phyloP scores from a whole-genome alignment of 2,797 vertebrate genomes.

The Tachyglossus aculeatus region DNA sequence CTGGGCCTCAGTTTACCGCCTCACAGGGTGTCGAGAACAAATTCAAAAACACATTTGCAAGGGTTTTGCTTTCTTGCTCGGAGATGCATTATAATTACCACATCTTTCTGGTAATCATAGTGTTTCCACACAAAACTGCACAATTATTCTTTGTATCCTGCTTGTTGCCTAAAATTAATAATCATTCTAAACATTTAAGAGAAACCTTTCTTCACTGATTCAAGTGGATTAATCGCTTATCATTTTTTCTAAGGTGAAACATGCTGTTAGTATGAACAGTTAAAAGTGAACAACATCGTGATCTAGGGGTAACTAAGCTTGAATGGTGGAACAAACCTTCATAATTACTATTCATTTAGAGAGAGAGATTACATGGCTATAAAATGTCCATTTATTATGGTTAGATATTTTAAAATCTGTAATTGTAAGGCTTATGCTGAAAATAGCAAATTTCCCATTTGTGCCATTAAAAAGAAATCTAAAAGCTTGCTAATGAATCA shows the following conservation, averaged over 20 bases:
- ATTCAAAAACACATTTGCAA: no score
- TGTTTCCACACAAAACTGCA: no score
- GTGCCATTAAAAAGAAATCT: no score
- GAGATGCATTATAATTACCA: no score
- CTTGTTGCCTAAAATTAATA: background rate
- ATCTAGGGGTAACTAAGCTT: background rate
- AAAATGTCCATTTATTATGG: background rate
- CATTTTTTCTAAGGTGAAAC: background rate
- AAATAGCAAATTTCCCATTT: background rate
- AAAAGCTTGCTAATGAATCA: slow-evolving; percentile 9
- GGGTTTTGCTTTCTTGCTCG: no score
- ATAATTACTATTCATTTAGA: background rate
- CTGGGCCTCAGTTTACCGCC: no score
- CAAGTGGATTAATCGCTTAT: background rate
- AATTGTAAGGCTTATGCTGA: background rate
- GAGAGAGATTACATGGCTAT: background rate
- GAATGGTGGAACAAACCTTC: background rate
- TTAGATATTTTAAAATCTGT: background rate
- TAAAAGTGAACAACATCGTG: background rate
- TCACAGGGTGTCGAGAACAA: no score
- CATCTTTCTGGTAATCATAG: no score
- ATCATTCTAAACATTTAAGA: background rate
- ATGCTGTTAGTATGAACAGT: no score
- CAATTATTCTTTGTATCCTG: background rate
- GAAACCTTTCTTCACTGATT: background rate